Conservation (phyloP, 2,888 invertebrate species). For the Matsumyia berberina region DNA sequence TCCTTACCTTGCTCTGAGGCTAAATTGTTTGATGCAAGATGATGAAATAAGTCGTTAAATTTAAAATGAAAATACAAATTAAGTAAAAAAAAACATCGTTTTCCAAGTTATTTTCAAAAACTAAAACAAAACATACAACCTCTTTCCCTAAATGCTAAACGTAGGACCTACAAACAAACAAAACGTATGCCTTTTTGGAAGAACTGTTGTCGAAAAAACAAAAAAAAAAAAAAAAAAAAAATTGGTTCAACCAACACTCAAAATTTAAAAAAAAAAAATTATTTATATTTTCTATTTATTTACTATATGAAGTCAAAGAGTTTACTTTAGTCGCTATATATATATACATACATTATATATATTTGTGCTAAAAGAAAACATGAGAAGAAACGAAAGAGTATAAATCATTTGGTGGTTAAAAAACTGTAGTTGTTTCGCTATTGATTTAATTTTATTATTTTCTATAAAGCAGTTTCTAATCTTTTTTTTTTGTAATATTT, state of each 20-base stretch:
- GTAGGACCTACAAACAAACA: not conserved
- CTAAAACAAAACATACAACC: not conserved
- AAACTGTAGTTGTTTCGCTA: constrained; percentile 29
- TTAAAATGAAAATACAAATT: constrained; percentile 12
- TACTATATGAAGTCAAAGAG: constrained; percentile 10
- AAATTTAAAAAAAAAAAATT: constrained; percentile 8
- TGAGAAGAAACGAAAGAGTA: constrained; percentile 36
- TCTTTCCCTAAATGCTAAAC: constrained; percentile 22
- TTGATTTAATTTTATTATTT: not conserved
- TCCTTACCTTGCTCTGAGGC: constrained; percentile 53
- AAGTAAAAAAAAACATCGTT: constrained; percentile 2
- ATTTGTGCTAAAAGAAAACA: constrained; percentile 16
- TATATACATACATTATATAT: constrained; percentile 44
- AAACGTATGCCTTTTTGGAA: constrained; percentile 43
- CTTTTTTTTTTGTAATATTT: constrained; percentile 33
- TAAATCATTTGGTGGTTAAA: constrained; percentile 73
- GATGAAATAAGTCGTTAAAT: constrained; percentile 16
- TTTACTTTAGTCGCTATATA: constrained; percentile 23
- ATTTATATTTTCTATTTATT: constrained; percentile 66
- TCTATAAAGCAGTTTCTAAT: constrained; percentile 13
- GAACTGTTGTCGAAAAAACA: constrained; percentile 14
- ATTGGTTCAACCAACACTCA: constrained; percentile 36
- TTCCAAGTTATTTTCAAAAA: not conserved
- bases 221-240: constrained; percentile 32
- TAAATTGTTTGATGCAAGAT: constrained; percentile 26